These are phyloP conservation scores for Caenorhabditis elegans DNA, from an alignment of 1,140 invertebrate species.

Conservation along the genomic window WBcel235 BX284602.5:11220501-11221000, in stretches of 20 bases:
- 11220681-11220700: too few relatives aligned
- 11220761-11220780: too few relatives aligned
- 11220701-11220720: not conserved
- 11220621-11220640: not conserved
- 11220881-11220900: not conserved
- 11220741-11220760: too few relatives aligned
- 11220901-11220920: not conserved
- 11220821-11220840: too few relatives aligned
- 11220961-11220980: constrained; percentile 12
- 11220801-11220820: too few relatives aligned
- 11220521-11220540: constrained; percentile 18
- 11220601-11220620: constrained; percentile 22
- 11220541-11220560: constrained; percentile 29
- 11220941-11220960: not conserved
- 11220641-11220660: too few relatives aligned
- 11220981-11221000: constrained; percentile 6
- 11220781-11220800: too few relatives aligned
- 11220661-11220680: too few relatives aligned
- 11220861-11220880: constrained; percentile 27
- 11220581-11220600: not conserved
- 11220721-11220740: too few relatives aligned
- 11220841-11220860: not conserved
- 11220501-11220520: constrained; percentile 26
- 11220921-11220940: not conserved
- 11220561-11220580: not conserved